These are phyloP conservation scores for Lepidocolaptes lacrymiger DNA, from an alignment of 2,797 vertebrate genomes.

Conservation along the genomic window DNA sequence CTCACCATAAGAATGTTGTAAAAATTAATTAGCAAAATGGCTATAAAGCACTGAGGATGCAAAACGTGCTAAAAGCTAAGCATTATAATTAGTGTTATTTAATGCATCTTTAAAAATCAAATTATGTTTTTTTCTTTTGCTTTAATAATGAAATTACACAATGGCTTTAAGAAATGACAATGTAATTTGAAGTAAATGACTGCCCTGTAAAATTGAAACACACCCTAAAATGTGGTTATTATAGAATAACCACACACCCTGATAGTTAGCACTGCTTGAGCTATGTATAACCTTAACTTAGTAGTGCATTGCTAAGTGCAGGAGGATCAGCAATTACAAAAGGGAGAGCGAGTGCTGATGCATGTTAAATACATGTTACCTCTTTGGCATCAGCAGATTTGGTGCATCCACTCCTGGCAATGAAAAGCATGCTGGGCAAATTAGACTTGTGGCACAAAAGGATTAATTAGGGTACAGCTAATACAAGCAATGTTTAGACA, in stretches of 20 bases:
- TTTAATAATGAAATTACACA: conserved; percentile 53
- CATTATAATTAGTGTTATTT: conserved; percentile 63
- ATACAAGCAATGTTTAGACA: conserved; percentile 53
- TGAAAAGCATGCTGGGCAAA: conserved; percentile 40
- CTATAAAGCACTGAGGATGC: conserved; percentile 33
- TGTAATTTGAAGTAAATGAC: conserved; percentile 63
- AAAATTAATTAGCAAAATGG: conserved; percentile 63
- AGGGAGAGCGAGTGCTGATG: conserved; percentile 52
- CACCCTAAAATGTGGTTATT: conserved; percentile 51
- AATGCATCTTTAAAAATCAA: conserved; percentile 57
- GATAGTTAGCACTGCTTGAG: background rate
- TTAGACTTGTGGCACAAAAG: conserved; percentile 42
- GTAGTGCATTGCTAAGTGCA: conserved; percentile 42
- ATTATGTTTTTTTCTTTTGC: conserved; percentile 22
- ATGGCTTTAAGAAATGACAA: conserved; percentile 46
- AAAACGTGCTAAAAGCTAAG: conserved; percentile 40
- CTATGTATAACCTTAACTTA: conserved; percentile 31
- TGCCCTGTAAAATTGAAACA: conserved; percentile 59
- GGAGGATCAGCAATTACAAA: conserved; percentile 56
- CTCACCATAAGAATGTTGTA: conserved; percentile 30
- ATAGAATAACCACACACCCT: conserved; percentile 38
- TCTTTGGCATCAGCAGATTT: conserved; percentile 58
- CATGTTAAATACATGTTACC: conserved; percentile 18
- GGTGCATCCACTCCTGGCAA: conserved; percentile 53
- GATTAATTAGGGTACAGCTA: conserved; percentile 59